Base-by-base conservation (phyloP, 1,140 invertebrate genomes). In the Drosophila mauritiana region DNA sequence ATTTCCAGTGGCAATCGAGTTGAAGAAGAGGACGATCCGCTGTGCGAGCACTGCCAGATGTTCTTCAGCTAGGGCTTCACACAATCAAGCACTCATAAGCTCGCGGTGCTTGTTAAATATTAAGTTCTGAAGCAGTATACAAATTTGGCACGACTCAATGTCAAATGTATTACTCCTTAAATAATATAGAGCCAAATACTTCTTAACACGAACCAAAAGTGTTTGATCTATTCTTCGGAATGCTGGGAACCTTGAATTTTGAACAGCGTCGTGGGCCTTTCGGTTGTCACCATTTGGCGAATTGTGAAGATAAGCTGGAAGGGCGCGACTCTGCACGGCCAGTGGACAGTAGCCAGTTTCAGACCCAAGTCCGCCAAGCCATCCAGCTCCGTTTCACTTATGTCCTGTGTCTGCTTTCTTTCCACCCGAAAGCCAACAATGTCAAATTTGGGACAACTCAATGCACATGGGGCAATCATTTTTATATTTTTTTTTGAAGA, bases 231-330 rank as follows among this genome's bases (percentile, higher is more conserved):
- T 8, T 31, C 27, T 31, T 31, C 1, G 7, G 27, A 8, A 7
- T 2, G 1, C 7, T 31, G 1, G 7, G 7, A 17, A 3, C 11
- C 8, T 15, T 7, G 8, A 8, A 8, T 91, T 10, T 90, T 76
- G 25, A 88, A 92, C 20, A 91, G 56, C n/a, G 91, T 92, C 0
- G 91, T 91, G 13, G 91, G 79, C 15, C 79, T 45, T 2, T 92
- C 86, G 48, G 81, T 86, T 12, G 62, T 58, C 8, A 92, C 90
- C 89, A 92, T 92, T 13, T 90, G 70, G 20, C 85, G 83, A 6
- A 92, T 92, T 37, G 84, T 75, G 22, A 89, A 92, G 36, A 84
- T 89, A 12, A 92, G 74, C 10, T 92, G 57, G 53, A 92, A 92
- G 8, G 91, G 91, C 0, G 90, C 90, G 7, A 92, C 78, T 57